Percentiles rank a stretch among this genome's conserved stretches.
Conservation (phyloP, 2,797 vertebrate species). For the Sebastes iracundus region DNA sequence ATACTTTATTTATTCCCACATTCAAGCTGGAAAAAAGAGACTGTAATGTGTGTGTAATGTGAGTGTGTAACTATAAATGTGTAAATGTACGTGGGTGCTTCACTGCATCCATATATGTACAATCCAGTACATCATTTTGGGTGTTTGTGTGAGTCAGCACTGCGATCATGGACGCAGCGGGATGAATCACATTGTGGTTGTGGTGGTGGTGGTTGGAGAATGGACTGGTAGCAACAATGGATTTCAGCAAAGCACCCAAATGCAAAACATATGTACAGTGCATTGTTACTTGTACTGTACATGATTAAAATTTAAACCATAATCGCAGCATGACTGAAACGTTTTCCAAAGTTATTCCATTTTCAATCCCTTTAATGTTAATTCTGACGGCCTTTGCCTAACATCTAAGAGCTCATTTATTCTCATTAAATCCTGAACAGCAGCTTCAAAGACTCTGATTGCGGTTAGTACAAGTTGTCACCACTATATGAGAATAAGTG, state of each 20-base stretch:
- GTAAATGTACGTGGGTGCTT: constrained; percentile 17
- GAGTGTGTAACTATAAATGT: constrained; percentile 23
- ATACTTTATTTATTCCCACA: not conserved
- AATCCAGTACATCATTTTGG: constrained; percentile 12
- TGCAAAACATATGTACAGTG: constrained; percentile 31
- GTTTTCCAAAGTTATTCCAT: not conserved
- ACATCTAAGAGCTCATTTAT: constrained; percentile 7
- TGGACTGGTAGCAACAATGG: constrained; percentile 41
- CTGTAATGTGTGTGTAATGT: not conserved
- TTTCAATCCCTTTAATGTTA: not conserved
- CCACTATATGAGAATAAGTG: not conserved
- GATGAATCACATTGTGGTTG: constrained; percentile 66
- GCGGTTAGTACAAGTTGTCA: not conserved
- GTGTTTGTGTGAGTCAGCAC: constrained; percentile 65
- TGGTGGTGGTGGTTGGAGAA: constrained; percentile 36
- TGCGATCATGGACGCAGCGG: constrained; percentile 52
- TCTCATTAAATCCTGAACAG: not conserved
- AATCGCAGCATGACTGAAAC: not conserved
- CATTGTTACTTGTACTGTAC: constrained; percentile 13
- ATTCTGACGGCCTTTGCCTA: not conserved
- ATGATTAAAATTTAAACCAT: constrained; percentile 5
- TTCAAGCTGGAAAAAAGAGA: not conserved
- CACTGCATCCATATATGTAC: not conserved
- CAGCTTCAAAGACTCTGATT: not conserved
- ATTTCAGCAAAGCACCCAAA: constrained; percentile 52